Evolutionary conservation across 2,888 invertebrate genomes (phyloP).

Genomic region (Macrostomum cliftonense): DNA sequence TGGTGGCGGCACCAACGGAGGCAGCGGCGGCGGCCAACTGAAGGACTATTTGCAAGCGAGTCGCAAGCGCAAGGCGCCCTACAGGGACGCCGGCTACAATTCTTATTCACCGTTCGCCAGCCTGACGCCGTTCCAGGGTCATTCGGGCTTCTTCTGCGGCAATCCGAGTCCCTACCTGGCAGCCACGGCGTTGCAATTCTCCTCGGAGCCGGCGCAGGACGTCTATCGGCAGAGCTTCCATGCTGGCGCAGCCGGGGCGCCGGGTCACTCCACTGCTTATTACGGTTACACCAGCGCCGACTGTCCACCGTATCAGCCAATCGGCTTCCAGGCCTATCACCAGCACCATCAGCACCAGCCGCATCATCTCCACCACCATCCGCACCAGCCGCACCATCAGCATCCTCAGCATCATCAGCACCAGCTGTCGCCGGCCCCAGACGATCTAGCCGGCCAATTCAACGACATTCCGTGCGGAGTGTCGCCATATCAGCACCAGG

Average conservation of each 20-base stretch:
- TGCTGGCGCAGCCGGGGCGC: not conserved
- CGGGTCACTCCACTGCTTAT: constrained; percentile 16
- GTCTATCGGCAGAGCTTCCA: constrained; percentile 24
- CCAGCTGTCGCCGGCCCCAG: constrained; percentile 11
- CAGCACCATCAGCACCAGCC: constrained; percentile 20
- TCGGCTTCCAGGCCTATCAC: constrained; percentile 26
- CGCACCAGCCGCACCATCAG: not conserved
- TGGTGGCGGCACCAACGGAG: not conserved
- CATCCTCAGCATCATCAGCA: too few species aligned
- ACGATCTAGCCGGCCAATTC: constrained; percentile 13
- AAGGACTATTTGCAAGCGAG: constrained; percentile 8
- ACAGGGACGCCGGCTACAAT: constrained; percentile 21
- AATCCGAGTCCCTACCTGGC: constrained; percentile 45
- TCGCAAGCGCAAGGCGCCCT: constrained; percentile 16
- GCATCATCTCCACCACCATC: constrained; percentile 7
- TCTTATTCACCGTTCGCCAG: constrained; percentile 17
- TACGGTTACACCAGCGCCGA: constrained; percentile 19
- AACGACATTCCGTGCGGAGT: constrained; percentile 9
- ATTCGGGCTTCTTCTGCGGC: constrained; percentile 47
- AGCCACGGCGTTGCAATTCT: constrained; percentile 13
- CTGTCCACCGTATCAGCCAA: constrained; percentile 7
- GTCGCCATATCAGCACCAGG: too few species aligned
- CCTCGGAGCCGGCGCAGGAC: constrained; percentile 44
- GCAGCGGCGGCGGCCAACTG: constrained; percentile 4
- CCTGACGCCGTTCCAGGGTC: constrained; percentile 45